Evolutionary conservation across 2,113 vertebrate genomes (phyloP).

Genomic region (Perca fluviatilis): DNA sequence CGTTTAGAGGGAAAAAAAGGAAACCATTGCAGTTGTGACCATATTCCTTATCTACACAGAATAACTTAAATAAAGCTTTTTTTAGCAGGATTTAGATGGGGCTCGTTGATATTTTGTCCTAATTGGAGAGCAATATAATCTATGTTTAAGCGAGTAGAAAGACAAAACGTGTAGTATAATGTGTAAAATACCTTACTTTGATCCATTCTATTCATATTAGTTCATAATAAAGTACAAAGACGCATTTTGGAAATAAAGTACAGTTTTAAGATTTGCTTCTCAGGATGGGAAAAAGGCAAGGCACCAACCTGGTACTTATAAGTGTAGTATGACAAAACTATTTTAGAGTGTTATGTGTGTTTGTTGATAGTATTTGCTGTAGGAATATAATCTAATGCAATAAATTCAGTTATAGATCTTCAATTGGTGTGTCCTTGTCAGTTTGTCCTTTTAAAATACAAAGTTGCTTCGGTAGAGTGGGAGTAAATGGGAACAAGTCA

Average conservation of each 20-base stretch:
- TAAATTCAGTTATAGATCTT: conserved; percentile 73
- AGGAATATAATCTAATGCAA: conserved; percentile 67
- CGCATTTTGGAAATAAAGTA: background rate
- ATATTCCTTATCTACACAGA: background rate
- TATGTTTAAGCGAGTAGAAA: background rate
- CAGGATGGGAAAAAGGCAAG: conserved; percentile 85
- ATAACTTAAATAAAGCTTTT: background rate
- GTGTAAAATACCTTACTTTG: background rate
- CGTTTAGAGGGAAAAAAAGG: background rate
- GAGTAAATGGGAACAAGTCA: background rate
- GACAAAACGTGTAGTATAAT: background rate
- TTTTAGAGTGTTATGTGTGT: conserved; percentile 63
- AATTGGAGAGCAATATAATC: background rate
- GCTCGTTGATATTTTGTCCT: background rate
- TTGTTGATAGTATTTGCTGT: conserved; percentile 59
- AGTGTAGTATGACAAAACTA: conserved; percentile 43
- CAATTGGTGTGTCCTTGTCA: conserved; percentile 67
- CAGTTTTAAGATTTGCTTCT: conserved; percentile 77
- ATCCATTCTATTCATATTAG: conserved; percentile 17
- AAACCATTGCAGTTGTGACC: background rate
- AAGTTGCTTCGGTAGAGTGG: background rate
- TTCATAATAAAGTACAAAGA: background rate
- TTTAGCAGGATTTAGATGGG: background rate
- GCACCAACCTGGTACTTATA: conserved; percentile 63
- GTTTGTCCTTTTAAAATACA: conserved; percentile 63